Conservation (phyloP, 2,113 vertebrate species). For the Nibea coibor region DNA sequence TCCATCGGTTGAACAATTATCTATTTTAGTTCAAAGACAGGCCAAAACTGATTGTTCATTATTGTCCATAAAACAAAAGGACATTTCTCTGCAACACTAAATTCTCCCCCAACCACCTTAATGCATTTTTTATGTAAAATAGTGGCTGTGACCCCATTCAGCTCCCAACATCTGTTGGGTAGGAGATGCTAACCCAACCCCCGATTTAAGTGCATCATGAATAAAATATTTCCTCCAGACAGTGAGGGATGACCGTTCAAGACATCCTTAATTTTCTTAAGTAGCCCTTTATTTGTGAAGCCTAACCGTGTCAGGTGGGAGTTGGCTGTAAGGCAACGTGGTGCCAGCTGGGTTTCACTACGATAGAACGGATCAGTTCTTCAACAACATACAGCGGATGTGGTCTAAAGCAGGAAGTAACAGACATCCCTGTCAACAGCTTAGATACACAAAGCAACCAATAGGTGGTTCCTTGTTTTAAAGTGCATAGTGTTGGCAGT, state of each 20-base stretch:
- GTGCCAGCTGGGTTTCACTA: background rate
- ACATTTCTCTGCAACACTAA: constrained; percentile 5
- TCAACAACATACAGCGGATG: constrained; percentile 64
- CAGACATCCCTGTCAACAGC: constrained; percentile 7
- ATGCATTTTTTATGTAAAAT: constrained; percentile 68
- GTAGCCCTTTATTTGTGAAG: constrained; percentile 12
- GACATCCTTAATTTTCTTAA: constrained; percentile 33
- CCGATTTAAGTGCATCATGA: constrained; percentile 64
- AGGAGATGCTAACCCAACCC: constrained; percentile 56
- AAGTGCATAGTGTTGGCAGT: background rate
- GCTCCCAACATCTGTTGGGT: constrained; percentile 63
- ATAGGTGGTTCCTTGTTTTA: background rate
- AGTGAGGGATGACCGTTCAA: constrained; percentile 37
- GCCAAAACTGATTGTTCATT: background rate
- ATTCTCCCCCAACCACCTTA: constrained; percentile 13
- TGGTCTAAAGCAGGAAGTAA: constrained; percentile 74
- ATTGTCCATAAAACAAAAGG: constrained; percentile 15
- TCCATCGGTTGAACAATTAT: background rate
- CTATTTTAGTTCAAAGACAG: background rate
- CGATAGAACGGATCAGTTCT: constrained; percentile 1
- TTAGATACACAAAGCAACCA: constrained; percentile 16
- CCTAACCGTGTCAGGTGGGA: background rate
- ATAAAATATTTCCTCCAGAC: constrained; percentile 62
- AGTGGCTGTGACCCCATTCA: constrained; percentile 48
- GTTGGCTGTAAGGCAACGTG: background rate